Conservation (phyloP, 2,797 vertebrate species). For the Mormyrus hasselquistii region DNA sequence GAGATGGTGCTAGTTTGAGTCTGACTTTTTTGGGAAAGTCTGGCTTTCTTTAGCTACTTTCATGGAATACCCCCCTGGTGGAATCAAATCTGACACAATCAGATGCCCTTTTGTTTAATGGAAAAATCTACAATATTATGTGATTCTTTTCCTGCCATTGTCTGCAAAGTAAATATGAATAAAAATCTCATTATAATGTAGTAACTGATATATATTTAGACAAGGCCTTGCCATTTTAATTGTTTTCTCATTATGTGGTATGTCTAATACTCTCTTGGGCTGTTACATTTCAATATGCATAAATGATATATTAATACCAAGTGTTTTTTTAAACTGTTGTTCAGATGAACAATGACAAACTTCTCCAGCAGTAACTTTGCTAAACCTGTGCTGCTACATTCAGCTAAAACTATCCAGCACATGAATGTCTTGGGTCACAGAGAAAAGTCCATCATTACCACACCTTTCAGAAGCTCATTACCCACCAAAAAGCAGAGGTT, state of each 20-base stretch:
- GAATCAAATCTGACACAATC: neutral
- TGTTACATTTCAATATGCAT: neutral
- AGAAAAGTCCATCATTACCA: neutral
- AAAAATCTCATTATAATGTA: neutral
- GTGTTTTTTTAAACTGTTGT: neutral
- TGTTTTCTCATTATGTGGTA: slow-evolving; percentile 1
- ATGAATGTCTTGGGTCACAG: neutral
- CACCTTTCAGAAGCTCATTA: neutral
- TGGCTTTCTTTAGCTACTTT: no score
- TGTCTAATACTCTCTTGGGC: neutral
- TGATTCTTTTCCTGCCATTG: neutral
- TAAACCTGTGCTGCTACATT: neutral
- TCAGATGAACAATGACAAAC: neutral
- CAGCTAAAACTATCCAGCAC: neutral
- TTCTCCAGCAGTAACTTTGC: neutral
- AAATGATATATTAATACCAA: neutral
- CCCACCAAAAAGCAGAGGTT: neutral
- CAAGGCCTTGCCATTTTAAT: neutral
- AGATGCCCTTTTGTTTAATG: neutral
- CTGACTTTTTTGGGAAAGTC: no score
- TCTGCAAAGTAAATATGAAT: slow-evolving; percentile 5
- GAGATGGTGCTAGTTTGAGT: no score
- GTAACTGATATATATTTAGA: neutral
- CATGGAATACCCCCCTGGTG: no score
- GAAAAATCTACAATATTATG: neutral